Evolutionary conservation across 2,113 vertebrate species (phyloP).

Genomic region (Syngnathus floridae): DNA sequence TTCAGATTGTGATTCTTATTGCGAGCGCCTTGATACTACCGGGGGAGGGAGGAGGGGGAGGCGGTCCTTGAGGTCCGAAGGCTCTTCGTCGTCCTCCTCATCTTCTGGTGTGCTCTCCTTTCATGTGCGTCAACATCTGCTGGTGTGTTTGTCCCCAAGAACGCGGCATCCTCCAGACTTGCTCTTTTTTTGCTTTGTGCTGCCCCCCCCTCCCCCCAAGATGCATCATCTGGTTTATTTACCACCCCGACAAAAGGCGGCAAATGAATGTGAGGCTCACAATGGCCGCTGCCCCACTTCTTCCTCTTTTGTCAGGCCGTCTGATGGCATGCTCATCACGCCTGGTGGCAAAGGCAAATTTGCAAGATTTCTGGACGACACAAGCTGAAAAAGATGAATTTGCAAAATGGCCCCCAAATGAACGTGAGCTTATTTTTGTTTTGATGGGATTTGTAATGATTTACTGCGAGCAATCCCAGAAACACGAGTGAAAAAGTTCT

Average conservation of each 20-base stretch:
- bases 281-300: too few relatives aligned
- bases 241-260: conserved; percentile 42
- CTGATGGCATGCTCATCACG: too few relatives aligned
- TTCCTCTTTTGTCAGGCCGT: too few relatives aligned
- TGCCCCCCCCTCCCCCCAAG: background rate
- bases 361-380: too few relatives aligned
- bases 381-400: too few relatives aligned
- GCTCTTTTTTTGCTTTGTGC: conserved; percentile 15
- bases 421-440: too few relatives aligned
- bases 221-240: conserved; percentile 34
- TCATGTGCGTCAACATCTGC: conserved; percentile 65
- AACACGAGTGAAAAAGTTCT: too few relatives aligned
- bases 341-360: too few relatives aligned
- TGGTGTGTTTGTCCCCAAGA: conserved; percentile 24
- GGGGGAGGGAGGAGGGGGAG: too few relatives aligned
- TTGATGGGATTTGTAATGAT: too few relatives aligned
- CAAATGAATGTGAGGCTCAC: conserved; percentile 38
- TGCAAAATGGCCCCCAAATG: too few relatives aligned
- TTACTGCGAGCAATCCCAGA: too few relatives aligned
- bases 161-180: background rate
- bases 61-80: background rate
- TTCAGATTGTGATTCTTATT: background rate
- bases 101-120: conserved; percentile 22
- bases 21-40: conserved; percentile 11
- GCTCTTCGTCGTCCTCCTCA: background rate